Conservation (phyloP, 2,888 invertebrate species). For the Elmis aenea region DNA sequence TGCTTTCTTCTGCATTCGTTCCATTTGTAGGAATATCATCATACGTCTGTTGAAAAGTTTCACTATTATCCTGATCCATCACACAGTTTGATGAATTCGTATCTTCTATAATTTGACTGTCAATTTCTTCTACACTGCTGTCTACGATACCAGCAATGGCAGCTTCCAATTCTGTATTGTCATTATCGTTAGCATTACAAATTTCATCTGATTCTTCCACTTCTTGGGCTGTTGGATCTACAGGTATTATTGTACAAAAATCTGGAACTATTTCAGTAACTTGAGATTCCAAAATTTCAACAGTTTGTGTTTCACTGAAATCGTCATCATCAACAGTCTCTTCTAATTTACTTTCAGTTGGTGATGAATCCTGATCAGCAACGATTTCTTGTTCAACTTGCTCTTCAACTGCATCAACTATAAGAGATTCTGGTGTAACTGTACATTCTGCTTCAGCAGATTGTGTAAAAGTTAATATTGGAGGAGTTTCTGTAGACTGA, state of each 20-base stretch:
- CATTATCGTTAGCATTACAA: conserved; percentile 1
- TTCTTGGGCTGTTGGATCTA: no score
- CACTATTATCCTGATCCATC: no score
- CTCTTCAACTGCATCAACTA: conserved; percentile 1
- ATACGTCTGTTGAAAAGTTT: no score
- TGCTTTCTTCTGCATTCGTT: no score
- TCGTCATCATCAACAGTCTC: conserved; percentile 1
- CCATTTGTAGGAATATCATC: no score
- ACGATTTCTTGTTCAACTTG: not conserved
- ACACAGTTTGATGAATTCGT: no score
- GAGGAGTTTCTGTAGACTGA: no score
- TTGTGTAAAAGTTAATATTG: not conserved
- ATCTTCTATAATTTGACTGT: conserved; percentile 2
- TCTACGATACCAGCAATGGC: conserved; percentile 1
- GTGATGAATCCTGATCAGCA: conserved; percentile 4
- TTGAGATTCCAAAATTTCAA: conserved; percentile 1
- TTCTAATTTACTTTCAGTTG: conserved; percentile 1
- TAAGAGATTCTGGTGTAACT: not conserved
- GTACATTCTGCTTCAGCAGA: not conserved
- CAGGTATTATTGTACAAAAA: no score
- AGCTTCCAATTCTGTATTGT: conserved; percentile 1
- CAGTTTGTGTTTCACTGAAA: not conserved
- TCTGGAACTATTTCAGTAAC: conserved; percentile 2
- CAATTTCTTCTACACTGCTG: no score
- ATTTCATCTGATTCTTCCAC: conserved; percentile 4